Conservation (phyloP, 1,140 invertebrate species). For the Hirudo medicinalis region DNA sequence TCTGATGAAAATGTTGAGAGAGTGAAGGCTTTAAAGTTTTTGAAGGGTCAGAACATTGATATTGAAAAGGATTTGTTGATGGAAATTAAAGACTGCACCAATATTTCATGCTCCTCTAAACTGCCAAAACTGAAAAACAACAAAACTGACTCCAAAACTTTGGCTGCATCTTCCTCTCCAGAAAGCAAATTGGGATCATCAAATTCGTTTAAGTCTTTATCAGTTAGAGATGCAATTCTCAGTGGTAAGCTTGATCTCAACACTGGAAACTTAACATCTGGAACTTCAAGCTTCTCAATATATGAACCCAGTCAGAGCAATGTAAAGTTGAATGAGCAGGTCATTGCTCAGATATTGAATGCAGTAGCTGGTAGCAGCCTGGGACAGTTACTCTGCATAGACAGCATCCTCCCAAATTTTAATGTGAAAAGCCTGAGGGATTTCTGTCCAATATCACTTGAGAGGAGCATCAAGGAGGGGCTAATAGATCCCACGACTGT, state of each 20-base stretch:
- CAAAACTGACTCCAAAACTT: too few species aligned
- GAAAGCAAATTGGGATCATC: too few species aligned
- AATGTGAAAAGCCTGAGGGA: background rate
- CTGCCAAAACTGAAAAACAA: too few species aligned
- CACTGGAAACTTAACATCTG: background rate
- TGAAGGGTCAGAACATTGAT: too few species aligned
- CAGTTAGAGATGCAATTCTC: constrained; percentile 2
- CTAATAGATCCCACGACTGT: background rate
- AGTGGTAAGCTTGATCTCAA: background rate
- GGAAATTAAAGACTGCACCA: too few species aligned
- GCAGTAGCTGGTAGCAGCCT: background rate
- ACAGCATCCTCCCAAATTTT: background rate
- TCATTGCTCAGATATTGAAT: background rate
- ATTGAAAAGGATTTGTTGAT: too few species aligned
- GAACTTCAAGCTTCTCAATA: background rate
- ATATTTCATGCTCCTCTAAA: too few species aligned
- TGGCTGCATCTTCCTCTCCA: too few species aligned
- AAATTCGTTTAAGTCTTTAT: background rate
- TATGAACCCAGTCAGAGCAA: background rate
- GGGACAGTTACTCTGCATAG: background rate
- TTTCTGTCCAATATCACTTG: background rate
- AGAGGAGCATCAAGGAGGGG: background rate
- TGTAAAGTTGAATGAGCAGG: background rate
- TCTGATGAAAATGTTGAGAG: too few species aligned
- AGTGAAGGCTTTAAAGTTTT: too few species aligned